phyloP scores from a whole-genome alignment of 1,140 invertebrate species.

The Latrodectus geometricus region DNA sequence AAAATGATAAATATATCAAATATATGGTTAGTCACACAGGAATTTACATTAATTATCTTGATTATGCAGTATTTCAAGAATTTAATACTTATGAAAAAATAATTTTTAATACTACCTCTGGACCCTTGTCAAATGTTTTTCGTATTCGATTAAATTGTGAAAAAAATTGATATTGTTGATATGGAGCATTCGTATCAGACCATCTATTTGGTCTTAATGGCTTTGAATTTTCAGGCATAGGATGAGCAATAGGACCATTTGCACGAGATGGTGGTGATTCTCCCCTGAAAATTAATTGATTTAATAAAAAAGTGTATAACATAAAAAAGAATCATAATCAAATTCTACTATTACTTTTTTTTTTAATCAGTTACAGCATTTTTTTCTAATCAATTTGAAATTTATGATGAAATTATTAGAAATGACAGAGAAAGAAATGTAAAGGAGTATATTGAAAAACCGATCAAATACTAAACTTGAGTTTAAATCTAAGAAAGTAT shows the following conservation, averaged over 20 bases:
- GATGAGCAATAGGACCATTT: conserved; percentile 11
- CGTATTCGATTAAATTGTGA: conserved; percentile 59
- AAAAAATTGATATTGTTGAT: conserved; percentile 60
- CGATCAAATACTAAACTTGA: no score
- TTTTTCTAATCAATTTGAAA: no score
- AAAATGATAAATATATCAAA: not conserved
- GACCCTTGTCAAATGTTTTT: conserved; percentile 60
- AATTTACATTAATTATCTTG: not conserved
- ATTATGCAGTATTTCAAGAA: not conserved
- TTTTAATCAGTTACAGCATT: no score
- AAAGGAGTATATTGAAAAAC: no score
- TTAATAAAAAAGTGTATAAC: no score
- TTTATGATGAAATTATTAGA: no score
- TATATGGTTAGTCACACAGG: not conserved
- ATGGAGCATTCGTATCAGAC: conserved; percentile 27
- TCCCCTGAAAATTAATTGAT: conserved; percentile 66
- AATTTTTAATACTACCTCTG: not conserved
- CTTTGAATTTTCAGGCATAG: not conserved
- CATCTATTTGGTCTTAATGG: not conserved
- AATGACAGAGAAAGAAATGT: no score
- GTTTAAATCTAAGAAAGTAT: no score
- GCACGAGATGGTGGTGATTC: conserved; percentile 68
- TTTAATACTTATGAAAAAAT: not conserved
- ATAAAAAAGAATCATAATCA: no score
- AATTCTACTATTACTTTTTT: no score